Conservation (phyloP, 2,888 invertebrate species). For the Heteropelma amictum region DNA sequence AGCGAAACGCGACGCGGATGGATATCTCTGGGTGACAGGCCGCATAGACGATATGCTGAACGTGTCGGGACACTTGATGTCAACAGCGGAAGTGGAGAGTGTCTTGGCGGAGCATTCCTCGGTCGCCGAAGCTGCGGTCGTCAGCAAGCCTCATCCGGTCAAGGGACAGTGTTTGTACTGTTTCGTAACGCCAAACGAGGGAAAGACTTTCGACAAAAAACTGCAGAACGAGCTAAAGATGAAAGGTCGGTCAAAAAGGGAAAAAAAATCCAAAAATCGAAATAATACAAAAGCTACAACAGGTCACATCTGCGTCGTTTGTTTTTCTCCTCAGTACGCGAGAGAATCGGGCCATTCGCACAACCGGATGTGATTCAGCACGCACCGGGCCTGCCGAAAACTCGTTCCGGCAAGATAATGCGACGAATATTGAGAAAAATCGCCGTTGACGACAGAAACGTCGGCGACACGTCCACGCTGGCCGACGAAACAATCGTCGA, state of each 20-base stretch:
- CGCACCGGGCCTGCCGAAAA: slow-evolving; percentile 96
- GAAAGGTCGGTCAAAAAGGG: slow-evolving; percentile 64
- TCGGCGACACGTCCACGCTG: slow-evolving; percentile 96
- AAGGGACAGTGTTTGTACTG: slow-evolving; percentile 99
- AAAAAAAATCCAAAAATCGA: neutral
- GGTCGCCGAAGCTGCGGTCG: slow-evolving; percentile 97
- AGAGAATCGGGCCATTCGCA: slow-evolving; percentile 97
- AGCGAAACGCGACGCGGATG: slow-evolving; percentile 93
- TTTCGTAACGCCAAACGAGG: slow-evolving; percentile 94
- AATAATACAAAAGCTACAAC: neutral
- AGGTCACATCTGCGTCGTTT: neutral
- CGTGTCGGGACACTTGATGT: slow-evolving; percentile 98
- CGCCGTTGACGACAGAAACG: slow-evolving; percentile 91
- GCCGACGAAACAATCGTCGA: slow-evolving; percentile 95
- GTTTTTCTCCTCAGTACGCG: slow-evolving; percentile 83
- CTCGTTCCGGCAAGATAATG: slow-evolving; percentile 99
- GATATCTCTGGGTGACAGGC: slow-evolving; percentile 97
- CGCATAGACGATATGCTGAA: slow-evolving; percentile 99
- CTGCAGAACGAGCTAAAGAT: slow-evolving; percentile 86
- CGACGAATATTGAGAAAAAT: slow-evolving; percentile 95
- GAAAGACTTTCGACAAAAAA: slow-evolving; percentile 84
- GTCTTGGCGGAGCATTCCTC: slow-evolving; percentile 87
- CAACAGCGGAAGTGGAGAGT: slow-evolving; percentile 95
- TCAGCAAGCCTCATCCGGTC: slow-evolving; percentile 94
- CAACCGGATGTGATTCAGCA: slow-evolving; percentile 96